Conservation (phyloP, 2,888 invertebrate species). For the Barypeithes pellucidus region DNA sequence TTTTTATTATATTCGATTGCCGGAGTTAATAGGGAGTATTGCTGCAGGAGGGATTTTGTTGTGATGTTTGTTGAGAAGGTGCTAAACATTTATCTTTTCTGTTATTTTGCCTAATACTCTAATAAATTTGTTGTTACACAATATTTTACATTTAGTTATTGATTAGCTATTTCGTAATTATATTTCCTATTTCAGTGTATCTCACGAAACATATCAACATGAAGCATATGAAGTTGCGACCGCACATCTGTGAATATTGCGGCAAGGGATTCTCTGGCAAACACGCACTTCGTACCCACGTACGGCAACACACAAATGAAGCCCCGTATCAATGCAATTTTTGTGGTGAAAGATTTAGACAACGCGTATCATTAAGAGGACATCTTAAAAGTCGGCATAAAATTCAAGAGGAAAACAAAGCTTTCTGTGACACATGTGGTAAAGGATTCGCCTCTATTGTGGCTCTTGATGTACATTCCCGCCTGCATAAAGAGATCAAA, state of each 20-base stretch:
- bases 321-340: slow-evolving; percentile 62
- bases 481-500: slow-evolving; percentile 57
- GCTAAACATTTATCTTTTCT: no score
- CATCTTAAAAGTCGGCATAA: slow-evolving; percentile 64
- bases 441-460: slow-evolving; percentile 61
- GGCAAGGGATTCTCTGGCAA: slow-evolving; percentile 62
- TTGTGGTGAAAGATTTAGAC: slow-evolving; percentile 62
- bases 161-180: no score
- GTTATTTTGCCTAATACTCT: no score
- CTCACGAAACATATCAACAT: slow-evolving; percentile 62
- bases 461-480: slow-evolving; percentile 60
- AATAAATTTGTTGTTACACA: no score
- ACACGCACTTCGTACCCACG: slow-evolving; percentile 62
- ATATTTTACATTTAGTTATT: no score
- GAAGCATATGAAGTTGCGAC: slow-evolving; percentile 62
- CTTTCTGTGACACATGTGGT: slow-evolving; percentile 59
- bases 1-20: no score
- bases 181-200: slow-evolving; percentile 49
- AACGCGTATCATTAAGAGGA: slow-evolving; percentile 61
- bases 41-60: no score
- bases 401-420: slow-evolving; percentile 58
- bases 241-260: slow-evolving; percentile 62
- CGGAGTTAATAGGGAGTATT: no score
- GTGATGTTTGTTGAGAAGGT: no score
- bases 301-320: slow-evolving; percentile 63